Conservation (phyloP, 2,797 vertebrate species). For the Enteromius paludinosus region DNA sequence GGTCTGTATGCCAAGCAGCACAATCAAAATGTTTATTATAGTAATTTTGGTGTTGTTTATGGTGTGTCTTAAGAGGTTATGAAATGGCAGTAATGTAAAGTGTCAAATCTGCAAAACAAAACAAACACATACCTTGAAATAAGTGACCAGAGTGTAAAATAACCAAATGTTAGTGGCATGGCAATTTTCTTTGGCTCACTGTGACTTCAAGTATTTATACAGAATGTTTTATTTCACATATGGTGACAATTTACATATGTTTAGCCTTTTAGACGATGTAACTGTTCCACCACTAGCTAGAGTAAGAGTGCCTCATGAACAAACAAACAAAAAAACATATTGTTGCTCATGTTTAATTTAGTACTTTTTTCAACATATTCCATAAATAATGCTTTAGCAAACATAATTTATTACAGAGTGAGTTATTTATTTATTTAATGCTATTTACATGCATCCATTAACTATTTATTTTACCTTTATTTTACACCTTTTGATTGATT, state of each 20-base stretch:
- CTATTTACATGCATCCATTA: not conserved
- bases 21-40: conserved; percentile 3
- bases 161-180: not conserved
- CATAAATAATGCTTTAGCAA: not conserved
- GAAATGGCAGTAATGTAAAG: not conserved
- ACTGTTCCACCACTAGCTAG: not conserved
- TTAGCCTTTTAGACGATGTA: not conserved
- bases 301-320: too few species aligned
- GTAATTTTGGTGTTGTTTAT: not conserved
- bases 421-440: not conserved
- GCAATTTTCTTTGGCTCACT: not conserved
- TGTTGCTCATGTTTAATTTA: not conserved
- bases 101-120: not conserved
- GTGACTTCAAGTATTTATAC: too few species aligned
- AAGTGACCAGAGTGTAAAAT: not conserved
- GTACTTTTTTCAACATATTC: not conserved
- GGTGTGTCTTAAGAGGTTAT: not conserved
- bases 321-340: too few species aligned
- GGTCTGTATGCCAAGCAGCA: not conserved
- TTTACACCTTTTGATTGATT: not conserved
- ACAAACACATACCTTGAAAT: not conserved
- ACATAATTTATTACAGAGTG: not conserved
- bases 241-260: not conserved
- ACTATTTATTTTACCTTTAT: not conserved
- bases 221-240: not conserved